phyloP scores from a whole-genome alignment of 2,888 invertebrate genomes.

The Acanthosepion lycidas region DNA sequence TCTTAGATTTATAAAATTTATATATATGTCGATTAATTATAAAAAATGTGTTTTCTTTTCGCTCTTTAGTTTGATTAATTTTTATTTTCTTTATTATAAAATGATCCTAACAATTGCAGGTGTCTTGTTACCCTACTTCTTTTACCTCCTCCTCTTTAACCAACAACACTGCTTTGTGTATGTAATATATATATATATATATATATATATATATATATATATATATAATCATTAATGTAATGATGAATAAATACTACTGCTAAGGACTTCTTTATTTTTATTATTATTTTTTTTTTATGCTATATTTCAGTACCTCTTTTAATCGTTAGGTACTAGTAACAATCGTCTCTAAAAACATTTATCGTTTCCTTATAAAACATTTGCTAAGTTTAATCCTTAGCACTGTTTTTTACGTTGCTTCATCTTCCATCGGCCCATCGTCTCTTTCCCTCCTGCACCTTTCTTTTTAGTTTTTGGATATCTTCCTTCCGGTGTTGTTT shows the following conservation, averaged over 20 bases:
- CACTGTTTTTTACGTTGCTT: not conserved
- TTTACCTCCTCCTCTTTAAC: not conserved
- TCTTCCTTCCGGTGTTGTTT: slow-evolving; percentile 15
- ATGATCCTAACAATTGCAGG: not conserved
- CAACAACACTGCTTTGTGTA: not conserved
- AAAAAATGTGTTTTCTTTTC: not conserved
- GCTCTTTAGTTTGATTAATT: not conserved
- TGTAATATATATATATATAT: not conserved
- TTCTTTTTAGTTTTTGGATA: not conserved
- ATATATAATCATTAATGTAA: not conserved
- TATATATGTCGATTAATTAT: not conserved
- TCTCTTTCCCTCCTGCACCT: not conserved
- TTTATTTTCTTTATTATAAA: too few relatives aligned
- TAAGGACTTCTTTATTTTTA: not conserved
- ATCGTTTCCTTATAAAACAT: not conserved
- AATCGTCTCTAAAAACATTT: not conserved
- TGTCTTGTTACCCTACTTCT: not conserved
- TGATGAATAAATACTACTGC: not conserved
- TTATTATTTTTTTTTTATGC: not conserved
- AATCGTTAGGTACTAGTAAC: not conserved
- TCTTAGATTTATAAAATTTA: too few relatives aligned
- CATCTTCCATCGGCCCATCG: not conserved
- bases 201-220: not conserved
- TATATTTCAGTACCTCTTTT: too few relatives aligned
- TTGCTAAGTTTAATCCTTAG: not conserved